Evolutionary conservation across 2,113 vertebrate species (phyloP).

Genomic region (Condylura cristata): DNA sequence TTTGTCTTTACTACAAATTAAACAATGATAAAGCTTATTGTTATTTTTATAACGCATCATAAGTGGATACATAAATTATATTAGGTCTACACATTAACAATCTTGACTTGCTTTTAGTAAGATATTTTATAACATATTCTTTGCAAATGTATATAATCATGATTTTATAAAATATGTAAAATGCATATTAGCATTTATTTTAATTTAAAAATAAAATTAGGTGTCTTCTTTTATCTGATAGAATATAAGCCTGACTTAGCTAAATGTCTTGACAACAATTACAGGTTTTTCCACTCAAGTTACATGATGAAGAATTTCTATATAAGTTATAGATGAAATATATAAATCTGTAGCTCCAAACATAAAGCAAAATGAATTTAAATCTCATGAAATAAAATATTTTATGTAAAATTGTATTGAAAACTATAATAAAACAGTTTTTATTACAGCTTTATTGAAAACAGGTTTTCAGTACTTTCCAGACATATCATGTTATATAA

Average conservation of each 20-base stretch:
- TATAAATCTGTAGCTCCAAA: neutral
- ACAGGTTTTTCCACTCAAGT: neutral
- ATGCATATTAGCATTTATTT: neutral
- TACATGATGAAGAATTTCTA: neutral
- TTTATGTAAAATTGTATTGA: neutral
- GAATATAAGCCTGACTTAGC: neutral
- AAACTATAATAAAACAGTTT: neutral
- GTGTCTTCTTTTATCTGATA: neutral
- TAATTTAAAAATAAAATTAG: neutral
- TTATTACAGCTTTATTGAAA: no score
- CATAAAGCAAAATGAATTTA: neutral
- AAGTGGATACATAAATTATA: neutral
- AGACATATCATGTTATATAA: neutral
- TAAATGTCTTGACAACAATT: neutral
- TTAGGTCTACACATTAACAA: neutral
- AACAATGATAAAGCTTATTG: neutral
- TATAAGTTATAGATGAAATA: neutral
- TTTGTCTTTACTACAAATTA: neutral
- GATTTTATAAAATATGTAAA: neutral
- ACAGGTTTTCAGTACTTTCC: neutral
- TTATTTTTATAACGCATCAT: neutral
- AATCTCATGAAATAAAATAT: neutral
- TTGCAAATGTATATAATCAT: neutral
- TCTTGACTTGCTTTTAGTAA: neutral
- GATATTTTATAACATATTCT: neutral